Evolutionary conservation across 2,888 invertebrate genomes (phyloP).

Genomic region (Noctua pronuba): DNA sequence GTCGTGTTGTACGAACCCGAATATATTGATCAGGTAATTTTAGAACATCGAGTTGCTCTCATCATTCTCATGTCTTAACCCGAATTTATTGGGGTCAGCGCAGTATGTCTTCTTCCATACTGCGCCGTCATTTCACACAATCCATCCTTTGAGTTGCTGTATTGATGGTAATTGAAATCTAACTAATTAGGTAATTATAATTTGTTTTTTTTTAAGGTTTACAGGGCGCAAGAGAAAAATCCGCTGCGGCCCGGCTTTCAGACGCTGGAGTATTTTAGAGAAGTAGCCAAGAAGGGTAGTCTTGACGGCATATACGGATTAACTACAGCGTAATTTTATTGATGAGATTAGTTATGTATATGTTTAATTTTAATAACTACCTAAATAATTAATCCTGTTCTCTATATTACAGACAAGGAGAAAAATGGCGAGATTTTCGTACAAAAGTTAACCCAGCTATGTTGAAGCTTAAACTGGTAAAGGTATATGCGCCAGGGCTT

Average conservation of each 20-base stretch:
- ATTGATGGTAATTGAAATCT: not conserved
- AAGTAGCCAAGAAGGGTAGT: conserved; percentile 75
- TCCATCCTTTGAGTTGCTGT: not conserved
- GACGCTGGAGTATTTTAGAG: conserved; percentile 82
- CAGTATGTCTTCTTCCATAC: not conserved
- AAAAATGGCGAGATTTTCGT: conserved; percentile 92
- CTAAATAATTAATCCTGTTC: not conserved
- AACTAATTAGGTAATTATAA: not conserved
- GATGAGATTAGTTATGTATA: not conserved
- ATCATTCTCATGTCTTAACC: not conserved
- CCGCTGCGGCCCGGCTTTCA: conserved; percentile 85
- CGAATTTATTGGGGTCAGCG: not conserved
- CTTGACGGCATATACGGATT: conserved; percentile 83
- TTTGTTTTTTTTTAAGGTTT: conserved; percentile 73
- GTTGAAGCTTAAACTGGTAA: conserved; percentile 91
- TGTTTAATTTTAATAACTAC: not conserved
- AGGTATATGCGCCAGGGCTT: conserved; percentile 87
- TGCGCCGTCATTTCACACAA: not conserved
- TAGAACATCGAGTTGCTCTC: not conserved
- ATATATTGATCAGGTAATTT: conserved; percentile 76
- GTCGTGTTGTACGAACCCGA: conserved; percentile 83
- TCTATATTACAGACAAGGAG: conserved; percentile 88
- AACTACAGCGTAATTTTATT: conserved; percentile 78
- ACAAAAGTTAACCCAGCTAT: conserved; percentile 92
- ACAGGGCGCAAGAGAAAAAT: conserved; percentile 83